Evolutionary conservation across 2,888 invertebrate genomes (phyloP).

Genomic region (Lithophane semibrunnea): DNA sequence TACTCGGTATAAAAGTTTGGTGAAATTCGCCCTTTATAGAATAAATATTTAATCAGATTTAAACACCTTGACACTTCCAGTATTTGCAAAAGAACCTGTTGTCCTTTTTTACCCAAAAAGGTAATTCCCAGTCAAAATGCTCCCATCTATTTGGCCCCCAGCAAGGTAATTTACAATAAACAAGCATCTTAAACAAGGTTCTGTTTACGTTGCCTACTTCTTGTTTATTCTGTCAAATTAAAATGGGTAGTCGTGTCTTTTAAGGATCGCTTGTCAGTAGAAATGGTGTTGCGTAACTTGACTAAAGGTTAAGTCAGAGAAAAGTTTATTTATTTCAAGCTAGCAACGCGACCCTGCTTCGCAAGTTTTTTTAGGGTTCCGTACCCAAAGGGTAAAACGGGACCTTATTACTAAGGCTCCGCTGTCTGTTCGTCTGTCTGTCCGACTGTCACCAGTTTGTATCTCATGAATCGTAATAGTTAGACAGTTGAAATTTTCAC

Average conservation of each 20-base stretch:
- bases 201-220: constrained; percentile 32
- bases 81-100: constrained; percentile 16
- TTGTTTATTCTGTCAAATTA: constrained; percentile 54
- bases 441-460: too few species aligned
- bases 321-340: neutral
- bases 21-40: neutral
- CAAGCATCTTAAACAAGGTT: constrained; percentile 35
- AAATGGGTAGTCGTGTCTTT: constrained; percentile 39
- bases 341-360: neutral
- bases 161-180: constrained; percentile 51
- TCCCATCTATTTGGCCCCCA: constrained; percentile 33
- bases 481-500: too few species aligned
- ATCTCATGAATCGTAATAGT: too few species aligned
- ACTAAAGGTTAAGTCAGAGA: neutral
- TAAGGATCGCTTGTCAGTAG: neutral
- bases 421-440: too few species aligned
- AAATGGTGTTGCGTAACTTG: neutral
- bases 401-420: too few species aligned
- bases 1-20: too few species aligned
- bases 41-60: constrained; percentile 32
- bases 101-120: constrained; percentile 30
- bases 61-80: constrained; percentile 20
- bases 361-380: too few species aligned
- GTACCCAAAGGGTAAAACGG: too few species aligned
- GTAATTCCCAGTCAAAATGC: constrained; percentile 35